Evolutionary conservation across 1,140 invertebrate species (phyloP), one percentile per base, ranked within the genome.

Genomic region (Littorina saxatilis): DNA sequence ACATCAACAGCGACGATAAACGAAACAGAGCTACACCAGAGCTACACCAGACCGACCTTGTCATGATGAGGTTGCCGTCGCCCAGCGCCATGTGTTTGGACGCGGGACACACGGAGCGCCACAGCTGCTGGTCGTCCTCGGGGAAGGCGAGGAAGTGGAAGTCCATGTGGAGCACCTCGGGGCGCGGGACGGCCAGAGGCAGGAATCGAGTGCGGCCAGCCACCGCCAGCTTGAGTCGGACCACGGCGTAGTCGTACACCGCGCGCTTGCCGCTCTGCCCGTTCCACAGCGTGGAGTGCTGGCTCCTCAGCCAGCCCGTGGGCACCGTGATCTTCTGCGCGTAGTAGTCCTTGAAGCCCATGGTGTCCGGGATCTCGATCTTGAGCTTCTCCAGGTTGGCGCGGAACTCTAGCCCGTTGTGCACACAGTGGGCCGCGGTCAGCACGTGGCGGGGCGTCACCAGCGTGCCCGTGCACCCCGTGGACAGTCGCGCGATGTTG

Each of bases 341-440:
- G 79, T 89, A 90, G 74, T 87, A 86, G 27, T 86, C 78, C 32
- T 84, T 75, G 27, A 85, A 85, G 17, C 84, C 85, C 39, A 87
- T 83, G 27, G 79, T 83, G 72, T 87, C 84, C 5, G 86, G 86
- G 17, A 90, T 82, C 63, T 85, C 79, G n/a, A 90, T 80, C 83
- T 88, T 88, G 39, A 89, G 81, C 80, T 85, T 84, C 76, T 87
- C 80, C 66, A 88, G 80, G 43, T 87, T 87, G 50, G 83, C 37
- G 43, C 79, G 83, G 75, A 87, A 88, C 29, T 81, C 75, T 11
- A 79, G 40, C 2, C 89, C 89, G 47, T 86, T 81, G 66, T 90
- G 89, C 35, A 90, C 86, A 74, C 89, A 90, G 72, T 90, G 89
- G 13, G 89, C 89, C 27, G 89, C 89, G 2, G 89, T 90, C 20